Base-by-base conservation (phyloP, 2,888 invertebrate species). In the Fragum whitleyi region DNA sequence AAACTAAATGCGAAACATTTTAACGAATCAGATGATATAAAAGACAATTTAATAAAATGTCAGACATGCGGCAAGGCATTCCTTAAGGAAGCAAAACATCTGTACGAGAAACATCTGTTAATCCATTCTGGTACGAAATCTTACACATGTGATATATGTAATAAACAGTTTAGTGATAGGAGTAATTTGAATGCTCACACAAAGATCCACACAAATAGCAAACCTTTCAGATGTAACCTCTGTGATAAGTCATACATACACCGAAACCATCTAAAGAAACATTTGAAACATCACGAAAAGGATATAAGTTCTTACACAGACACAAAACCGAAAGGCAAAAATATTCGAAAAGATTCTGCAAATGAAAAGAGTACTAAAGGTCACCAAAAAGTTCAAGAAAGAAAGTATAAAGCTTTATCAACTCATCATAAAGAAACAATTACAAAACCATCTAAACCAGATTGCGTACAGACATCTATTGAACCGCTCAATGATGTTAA, bases 231-330 rank as follows among this genome's bases (percentile, higher is more conserved):
- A 23, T 80, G 80, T 57, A 36, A 47, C 11, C 61, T 62, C 51
- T 80, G 80, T 53, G 26, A 51, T 1, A 80, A 80, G 67, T 23
- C 71, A 19, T 76, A 71, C 61, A 69, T 53, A 55, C 76, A 80
- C 32, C 53, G 57, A 26, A 76, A 68, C 55, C 76, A 80, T 39
- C 36, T 77, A 1, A 72, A 77, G 28, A 72, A 73, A 23, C 72
- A 72, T 14, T 68, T 67, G 14, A 5, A 67, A 26, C 9, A n/a
- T 21, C 67, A 67, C 21, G 42, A 39, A 2, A 39, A 67, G 42
- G 21, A 16, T 61, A 16, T 11, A 9, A 57, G n/a, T 23, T 23
- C 9, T 7, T 23, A 9, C 6, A 26, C 6, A 6, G 23, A 26
- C 2, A 57, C 57, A 26, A 11, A 57, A 23, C 11, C 23, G 2